Conservation (phyloP, 2,797 vertebrate genomes). For the Cyprinodon diabolis region DNA sequence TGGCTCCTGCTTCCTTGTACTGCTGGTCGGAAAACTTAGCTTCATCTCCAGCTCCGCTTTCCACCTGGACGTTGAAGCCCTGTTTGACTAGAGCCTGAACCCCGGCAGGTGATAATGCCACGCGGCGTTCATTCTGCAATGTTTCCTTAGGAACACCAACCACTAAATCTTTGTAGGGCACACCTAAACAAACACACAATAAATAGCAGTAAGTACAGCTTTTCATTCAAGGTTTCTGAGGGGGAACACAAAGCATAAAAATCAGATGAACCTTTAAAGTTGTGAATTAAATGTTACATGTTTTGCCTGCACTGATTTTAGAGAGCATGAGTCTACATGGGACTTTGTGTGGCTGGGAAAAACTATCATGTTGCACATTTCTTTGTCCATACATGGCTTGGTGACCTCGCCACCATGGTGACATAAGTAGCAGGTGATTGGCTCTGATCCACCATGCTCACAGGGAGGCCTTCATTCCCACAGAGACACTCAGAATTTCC, state of each 20-base stretch:
- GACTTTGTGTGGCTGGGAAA: slow-evolving; percentile 31
- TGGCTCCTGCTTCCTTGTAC: slow-evolving; percentile 70
- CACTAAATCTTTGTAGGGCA: slow-evolving; percentile 75
- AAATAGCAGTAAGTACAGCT: background rate
- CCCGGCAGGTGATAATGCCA: slow-evolving; percentile 74
- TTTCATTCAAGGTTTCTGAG: background rate
- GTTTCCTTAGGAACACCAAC: slow-evolving; percentile 82
- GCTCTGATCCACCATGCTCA: slow-evolving; percentile 67
- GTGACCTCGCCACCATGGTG: slow-evolving; percentile 71
- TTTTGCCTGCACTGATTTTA: slow-evolving; percentile 1
- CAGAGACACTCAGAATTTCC: slow-evolving; percentile 32
- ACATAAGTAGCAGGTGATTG: slow-evolving; percentile 83
- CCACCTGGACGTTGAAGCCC: slow-evolving; percentile 79
- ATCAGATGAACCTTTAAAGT: background rate
- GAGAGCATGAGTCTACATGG: slow-evolving; percentile 10
- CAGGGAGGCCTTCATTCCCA: slow-evolving; percentile 49
- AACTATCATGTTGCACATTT: slow-evolving; percentile 77
- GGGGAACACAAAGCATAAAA: too few relatives aligned
- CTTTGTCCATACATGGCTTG: slow-evolving; percentile 72
- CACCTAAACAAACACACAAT: slow-evolving; percentile 58
- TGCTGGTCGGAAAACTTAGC: slow-evolving; percentile 81
- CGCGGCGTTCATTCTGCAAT: slow-evolving; percentile 73
- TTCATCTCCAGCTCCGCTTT: slow-evolving; percentile 78
- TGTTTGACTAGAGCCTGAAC: slow-evolving; percentile 80
- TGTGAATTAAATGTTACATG: background rate